phyloP scores from a whole-genome alignment of 2,888 invertebrate genomes.

The Eulithis testata region DNA sequence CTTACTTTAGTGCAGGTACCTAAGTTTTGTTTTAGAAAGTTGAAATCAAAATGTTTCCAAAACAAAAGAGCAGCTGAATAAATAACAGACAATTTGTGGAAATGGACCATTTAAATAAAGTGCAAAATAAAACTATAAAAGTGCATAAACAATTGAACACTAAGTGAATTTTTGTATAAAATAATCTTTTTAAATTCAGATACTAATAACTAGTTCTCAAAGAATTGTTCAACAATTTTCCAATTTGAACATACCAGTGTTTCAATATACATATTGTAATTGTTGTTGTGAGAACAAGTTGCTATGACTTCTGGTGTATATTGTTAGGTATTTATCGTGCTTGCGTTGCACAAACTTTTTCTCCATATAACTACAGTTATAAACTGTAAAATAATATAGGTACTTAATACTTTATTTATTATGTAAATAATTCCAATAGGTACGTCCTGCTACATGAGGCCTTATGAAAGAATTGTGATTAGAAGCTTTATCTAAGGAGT shows the following conservation, averaged over 20 bases:
- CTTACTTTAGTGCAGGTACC: not conserved
- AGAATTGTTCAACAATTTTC: constrained; percentile 38
- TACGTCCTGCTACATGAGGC: constrained; percentile 45
- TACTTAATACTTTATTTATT: constrained; percentile 31
- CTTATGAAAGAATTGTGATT: constrained; percentile 43
- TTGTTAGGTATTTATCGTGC: constrained; percentile 29
- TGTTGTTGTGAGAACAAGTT: constrained; percentile 26
- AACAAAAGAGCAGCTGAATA: constrained; percentile 18
- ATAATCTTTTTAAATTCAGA: constrained; percentile 48
- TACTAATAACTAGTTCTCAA: constrained; percentile 44
- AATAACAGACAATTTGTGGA: constrained; percentile 42
- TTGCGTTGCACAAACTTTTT: constrained; percentile 37
- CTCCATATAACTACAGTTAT: constrained; percentile 28
- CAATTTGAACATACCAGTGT: constrained; percentile 39
- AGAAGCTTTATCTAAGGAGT: constrained; percentile 17
- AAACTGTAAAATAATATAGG: constrained; percentile 15
- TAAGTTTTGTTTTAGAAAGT: not conserved
- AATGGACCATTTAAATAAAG: constrained; percentile 56
- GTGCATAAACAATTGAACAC: constrained; percentile 46
- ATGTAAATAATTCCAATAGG: constrained; percentile 49
- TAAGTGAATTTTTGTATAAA: constrained; percentile 50
- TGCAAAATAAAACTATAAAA: constrained; percentile 51
- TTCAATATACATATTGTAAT: constrained; percentile 16
- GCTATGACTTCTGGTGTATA: constrained; percentile 24
- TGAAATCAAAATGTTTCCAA: constrained; percentile 28